Evolutionary conservation across 2,888 invertebrate genomes (phyloP), one percentile per base, ranked within the genome.

Genomic region (Malacosoma neustria): DNA sequence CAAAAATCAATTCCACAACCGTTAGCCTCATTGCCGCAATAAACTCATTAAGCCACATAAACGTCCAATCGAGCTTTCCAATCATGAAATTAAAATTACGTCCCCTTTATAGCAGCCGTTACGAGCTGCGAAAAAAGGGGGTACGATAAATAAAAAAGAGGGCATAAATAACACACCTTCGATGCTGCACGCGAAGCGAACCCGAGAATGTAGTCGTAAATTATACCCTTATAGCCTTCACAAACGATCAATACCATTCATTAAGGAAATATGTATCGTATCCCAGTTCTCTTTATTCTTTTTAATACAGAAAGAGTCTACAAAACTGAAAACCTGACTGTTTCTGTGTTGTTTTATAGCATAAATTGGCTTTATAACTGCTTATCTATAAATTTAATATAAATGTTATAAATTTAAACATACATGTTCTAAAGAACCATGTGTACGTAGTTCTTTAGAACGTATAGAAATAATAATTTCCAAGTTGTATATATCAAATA

Each of bases 121-220:
- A 85, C 82, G 85, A 85, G 82, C 85, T 85, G 85, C 85, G 82
- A 85, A 85, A 85, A 85, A 85, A 85, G 84, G 82, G 81, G 74
- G 74, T 70, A 22, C 22, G 22, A 81, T 82, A 81, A 79, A 79
- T 76, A 80, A 81, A 84, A 79, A 79, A 72, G 74, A 73, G 77
- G 75, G 69, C 73, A 84, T 85, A 84, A 85, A 84, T 81, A 81
- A 85, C 84, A 84, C 85, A 84, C 84, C 84, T 84, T 72, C 66
- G 58, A 62, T 64, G 57, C 56, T 68, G 69, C 80, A 82, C 80
- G 80, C 84, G 69, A 72, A 61, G 70, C 60, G 65, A 64, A 61
- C 62, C 58, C 54, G 62, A 59, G 63, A 67, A 65, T 64, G 61
- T 58, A 58, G 65, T 72, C 80, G 66, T 85, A 85, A 85, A 85